Percentiles rank a stretch among this genome's conserved stretches.
phyloP scores from a whole-genome alignment of 2,888 invertebrate genomes.

The Ornithoptera priamus region DNA sequence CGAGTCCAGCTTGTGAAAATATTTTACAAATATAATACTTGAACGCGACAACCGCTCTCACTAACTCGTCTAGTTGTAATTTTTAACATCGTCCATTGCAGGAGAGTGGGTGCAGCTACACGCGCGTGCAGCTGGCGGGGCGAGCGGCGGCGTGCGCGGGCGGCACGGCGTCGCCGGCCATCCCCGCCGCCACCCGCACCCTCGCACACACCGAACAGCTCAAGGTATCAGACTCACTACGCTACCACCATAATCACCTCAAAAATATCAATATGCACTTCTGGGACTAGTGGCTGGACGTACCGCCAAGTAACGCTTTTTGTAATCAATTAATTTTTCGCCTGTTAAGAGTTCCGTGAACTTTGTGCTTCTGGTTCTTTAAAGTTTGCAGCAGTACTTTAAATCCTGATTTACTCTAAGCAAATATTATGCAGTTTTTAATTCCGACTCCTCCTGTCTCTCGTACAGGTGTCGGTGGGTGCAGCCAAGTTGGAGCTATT shows the following conservation, averaged over 20 bases:
- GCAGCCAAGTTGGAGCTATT: conserved; percentile 31
- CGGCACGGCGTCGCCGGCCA: conserved; percentile 30
- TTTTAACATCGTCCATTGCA: not conserved
- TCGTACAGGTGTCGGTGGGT: conserved; percentile 25
- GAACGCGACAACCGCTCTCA: too few relatives aligned
- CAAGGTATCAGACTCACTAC: not conserved
- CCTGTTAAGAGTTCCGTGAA: too few relatives aligned
- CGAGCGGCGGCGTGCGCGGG: conserved; percentile 32
- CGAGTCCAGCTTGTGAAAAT: too few relatives aligned
- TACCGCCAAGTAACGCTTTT: too few relatives aligned
- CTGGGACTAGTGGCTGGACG: too few relatives aligned
- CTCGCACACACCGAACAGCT: conserved; percentile 3
- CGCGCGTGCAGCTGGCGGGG: conserved; percentile 25
- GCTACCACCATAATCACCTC: not conserved
- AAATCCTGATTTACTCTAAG: too few relatives aligned
- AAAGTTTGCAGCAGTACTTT: too few relatives aligned
- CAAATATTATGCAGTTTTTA: too few relatives aligned
- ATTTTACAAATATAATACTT: too few relatives aligned
- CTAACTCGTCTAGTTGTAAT: not conserved
- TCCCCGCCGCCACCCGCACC: not conserved
- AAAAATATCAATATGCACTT: not conserved
- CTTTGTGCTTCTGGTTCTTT: too few relatives aligned
- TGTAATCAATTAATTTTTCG: too few relatives aligned
- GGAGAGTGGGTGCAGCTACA: not conserved
- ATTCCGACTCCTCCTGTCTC: too few relatives aligned